phyloP scores from a whole-genome alignment of 2,888 invertebrate species.

The Protophormia terraenovae region DNA sequence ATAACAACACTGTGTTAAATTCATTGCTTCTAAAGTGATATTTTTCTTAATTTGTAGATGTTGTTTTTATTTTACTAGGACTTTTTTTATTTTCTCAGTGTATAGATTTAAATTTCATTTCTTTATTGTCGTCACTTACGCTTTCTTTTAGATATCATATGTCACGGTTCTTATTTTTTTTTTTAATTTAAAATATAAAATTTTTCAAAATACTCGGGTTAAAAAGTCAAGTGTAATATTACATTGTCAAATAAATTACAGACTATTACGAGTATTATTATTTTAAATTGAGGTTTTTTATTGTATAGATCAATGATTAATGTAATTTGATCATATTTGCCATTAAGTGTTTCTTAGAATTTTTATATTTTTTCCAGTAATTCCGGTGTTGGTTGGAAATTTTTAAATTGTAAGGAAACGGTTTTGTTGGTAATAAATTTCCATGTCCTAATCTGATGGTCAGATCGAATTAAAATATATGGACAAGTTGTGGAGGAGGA shows the following conservation, averaged over 20 bases:
- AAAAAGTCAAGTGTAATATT: conserved; percentile 57
- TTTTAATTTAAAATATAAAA: neutral
- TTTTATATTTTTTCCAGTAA: conserved; percentile 70
- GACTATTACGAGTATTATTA: neutral
- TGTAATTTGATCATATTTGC: conserved; percentile 18
- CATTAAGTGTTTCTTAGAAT: conserved; percentile 58
- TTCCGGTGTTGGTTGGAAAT: conserved; percentile 46
- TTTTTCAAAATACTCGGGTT: conserved; percentile 4
- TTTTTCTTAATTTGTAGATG: too few relatives aligned
- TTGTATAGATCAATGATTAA: neutral
- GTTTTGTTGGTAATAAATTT: neutral
- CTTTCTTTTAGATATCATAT: neutral
- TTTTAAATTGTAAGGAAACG: conserved; percentile 19
- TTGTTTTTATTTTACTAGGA: too few relatives aligned
- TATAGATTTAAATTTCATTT: neutral
- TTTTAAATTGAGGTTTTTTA: conserved; percentile 2
- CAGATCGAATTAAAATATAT: too few relatives aligned
- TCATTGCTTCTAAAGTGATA: too few relatives aligned
- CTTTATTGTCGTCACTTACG: neutral
- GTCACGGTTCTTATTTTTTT: neutral
- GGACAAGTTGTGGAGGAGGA: too few relatives aligned
- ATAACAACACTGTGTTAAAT: too few relatives aligned
- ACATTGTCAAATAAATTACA: conserved; percentile 37
- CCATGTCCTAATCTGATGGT: too few relatives aligned
- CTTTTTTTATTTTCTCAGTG: conserved; percentile 28